Evolutionary conservation across 1,140 invertebrate genomes (phyloP), one percentile per base, ranked within the genome.

Genomic region (Macrobrachium rosenbergii): DNA sequence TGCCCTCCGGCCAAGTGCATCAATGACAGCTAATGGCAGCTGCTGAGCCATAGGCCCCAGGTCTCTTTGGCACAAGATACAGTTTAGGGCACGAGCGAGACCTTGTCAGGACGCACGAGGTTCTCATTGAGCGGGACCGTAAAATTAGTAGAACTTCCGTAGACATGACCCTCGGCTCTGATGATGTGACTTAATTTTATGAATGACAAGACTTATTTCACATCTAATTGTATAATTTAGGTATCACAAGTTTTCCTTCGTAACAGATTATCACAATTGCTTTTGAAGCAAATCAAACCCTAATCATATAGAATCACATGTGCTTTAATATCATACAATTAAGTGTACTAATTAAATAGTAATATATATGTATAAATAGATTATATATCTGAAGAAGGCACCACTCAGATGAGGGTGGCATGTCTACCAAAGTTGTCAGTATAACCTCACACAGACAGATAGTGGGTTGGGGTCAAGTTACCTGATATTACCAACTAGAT

Each of bases 61-160:
- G 85, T 87, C 85, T 87, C 85, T 87, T 87, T 87, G 85, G 85
- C 85, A 87, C 85, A 87, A 87, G 85, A 87, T 87, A 87, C 85
- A 87, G 85, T 87, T 52, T 87, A 87, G 85, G 85, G 85, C 85
- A 87, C 85, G 85, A 87, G 85, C 85, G 85, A 87, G 85, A 87
- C 85, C 85, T 87, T 81, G 85, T 87, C 85, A 87, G 85, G 85
- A 82, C 85, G 85, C 85, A 81, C 85, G 78, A 87, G 85, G 85
- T 87, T 87, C 69, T 87, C 85, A 81, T 87, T 81, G 78, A 87
- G 85, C 79, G 81, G 85, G 78, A 81, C 79, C 85, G 59, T 80
- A 87, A 79, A 81, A 82, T 87, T 69, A 87, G 76, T 80, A 81
- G 60, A 81, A 64, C 76, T 85, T 80, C 52, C 81, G 85, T 87